Conservation (phyloP, 30 jellyfish, hydroid and myxozoan genomes). For the Haliclystus octoradiatus region DNA sequence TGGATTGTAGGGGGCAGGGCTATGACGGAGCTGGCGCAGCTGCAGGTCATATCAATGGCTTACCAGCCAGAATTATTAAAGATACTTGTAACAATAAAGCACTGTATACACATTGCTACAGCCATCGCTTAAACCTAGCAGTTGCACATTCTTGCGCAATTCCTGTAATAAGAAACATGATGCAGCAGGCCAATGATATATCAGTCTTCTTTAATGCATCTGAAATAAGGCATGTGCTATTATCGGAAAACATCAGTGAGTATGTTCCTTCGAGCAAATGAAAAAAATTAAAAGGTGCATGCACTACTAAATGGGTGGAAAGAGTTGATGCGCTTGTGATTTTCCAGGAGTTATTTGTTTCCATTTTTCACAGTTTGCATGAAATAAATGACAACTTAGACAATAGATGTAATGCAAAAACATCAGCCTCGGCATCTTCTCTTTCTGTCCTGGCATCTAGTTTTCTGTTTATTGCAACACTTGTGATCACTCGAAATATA, state of each 20-base stretch:
- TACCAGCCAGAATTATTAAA: conserved; percentile 4
- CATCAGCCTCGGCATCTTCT: background rate
- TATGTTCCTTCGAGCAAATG: background rate
- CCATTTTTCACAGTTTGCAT: background rate
- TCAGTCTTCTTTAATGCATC: background rate
- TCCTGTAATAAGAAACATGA: conserved; percentile 4
- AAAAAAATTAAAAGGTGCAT: background rate
- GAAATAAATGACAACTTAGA: background rate
- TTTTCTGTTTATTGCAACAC: background rate
- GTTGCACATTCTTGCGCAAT: conserved; percentile 1
- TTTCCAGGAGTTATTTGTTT: background rate
- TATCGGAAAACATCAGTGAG: conserved; percentile 5
- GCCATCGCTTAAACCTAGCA: conserved; percentile 17
- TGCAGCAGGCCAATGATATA: conserved; percentile 1
- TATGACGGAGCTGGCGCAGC: conserved; percentile 14
- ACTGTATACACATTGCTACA: conserved; percentile 7
- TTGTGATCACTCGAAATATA: background rate
- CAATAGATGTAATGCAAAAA: background rate
- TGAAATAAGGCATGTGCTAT: conserved; percentile 3
- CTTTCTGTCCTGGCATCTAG: background rate
- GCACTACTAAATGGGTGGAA: background rate
- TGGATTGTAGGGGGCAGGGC: conserved; percentile 10
- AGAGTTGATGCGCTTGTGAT: background rate
- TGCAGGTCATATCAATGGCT: conserved; percentile 6
- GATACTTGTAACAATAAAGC: conserved; percentile 1